Percentiles rank a stretch among this genome's conserved stretches.
Conservation (phyloP, 2,113 vertebrate genomes). For the Jacana jacana region DNA sequence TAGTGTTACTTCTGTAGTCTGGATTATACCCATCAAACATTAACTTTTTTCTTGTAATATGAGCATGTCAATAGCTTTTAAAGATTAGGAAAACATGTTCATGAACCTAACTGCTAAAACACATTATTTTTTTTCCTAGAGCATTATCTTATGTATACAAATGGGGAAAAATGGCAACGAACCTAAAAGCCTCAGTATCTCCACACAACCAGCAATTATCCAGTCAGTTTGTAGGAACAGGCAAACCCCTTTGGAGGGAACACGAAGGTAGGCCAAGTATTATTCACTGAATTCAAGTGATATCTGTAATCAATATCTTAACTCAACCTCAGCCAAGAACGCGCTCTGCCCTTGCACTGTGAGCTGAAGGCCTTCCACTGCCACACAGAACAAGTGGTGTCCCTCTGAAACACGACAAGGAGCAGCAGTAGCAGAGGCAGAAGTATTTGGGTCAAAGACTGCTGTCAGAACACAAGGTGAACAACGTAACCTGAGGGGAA, state of each 20-base stretch:
- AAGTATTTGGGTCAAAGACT: background rate
- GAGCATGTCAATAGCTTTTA: background rate
- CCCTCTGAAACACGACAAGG: background rate
- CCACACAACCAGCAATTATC: background rate
- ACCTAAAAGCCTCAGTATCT: background rate
- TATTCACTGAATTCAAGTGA: background rate
- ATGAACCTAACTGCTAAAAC: background rate
- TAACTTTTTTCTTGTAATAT: background rate
- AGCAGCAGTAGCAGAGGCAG: background rate
- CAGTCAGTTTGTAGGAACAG: background rate
- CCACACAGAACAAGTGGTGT: rapidly evolving
- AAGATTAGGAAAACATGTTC: background rate
- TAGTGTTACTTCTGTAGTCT: background rate
- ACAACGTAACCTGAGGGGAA: background rate
- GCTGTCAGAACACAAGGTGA: background rate
- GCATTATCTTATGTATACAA: background rate
- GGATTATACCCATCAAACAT: background rate
- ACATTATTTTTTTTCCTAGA: background rate
- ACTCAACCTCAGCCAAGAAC: background rate
- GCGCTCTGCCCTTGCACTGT: background rate
- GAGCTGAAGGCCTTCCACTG: background rate
- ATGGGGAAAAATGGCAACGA: background rate
- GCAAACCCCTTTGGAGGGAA: background rate
- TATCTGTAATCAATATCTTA: background rate
- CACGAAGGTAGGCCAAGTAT: background rate